Conservation (phyloP, 1,140 invertebrate genomes). For the Meloidogyne floridensis region DNA sequence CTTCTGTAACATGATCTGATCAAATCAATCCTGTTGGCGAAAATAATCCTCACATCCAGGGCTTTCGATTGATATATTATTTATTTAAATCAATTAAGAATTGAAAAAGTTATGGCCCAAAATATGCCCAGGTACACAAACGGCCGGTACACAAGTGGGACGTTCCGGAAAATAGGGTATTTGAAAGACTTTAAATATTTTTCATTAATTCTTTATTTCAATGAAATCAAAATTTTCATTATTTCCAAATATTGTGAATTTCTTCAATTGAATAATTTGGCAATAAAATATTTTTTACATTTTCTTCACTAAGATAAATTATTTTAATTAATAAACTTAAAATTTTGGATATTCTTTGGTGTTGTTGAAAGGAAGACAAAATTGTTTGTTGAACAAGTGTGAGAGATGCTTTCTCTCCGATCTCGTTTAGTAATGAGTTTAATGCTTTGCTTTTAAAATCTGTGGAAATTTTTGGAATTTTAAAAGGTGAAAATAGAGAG, state of each 20-base stretch:
- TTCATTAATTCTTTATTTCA: too few relatives aligned
- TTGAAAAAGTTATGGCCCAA: too few relatives aligned
- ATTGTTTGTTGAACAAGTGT: not conserved
- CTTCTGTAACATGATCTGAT: too few relatives aligned
- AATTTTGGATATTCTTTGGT: not conserved
- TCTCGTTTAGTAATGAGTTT: not conserved
- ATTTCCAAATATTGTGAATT: conserved; percentile 4
- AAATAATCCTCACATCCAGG: too few relatives aligned
- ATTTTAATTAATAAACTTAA: not conserved
- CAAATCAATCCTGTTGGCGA: too few relatives aligned
- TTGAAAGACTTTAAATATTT: too few relatives aligned
- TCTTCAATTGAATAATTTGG: conserved; percentile 15
- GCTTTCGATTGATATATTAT: too few relatives aligned
- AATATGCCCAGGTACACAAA: too few relatives aligned
- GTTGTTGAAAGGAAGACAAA: not conserved
- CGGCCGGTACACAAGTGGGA: too few relatives aligned
- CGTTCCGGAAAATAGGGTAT: too few relatives aligned
- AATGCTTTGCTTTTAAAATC: not conserved
- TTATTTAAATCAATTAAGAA: too few relatives aligned
- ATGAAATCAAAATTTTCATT: too few relatives aligned
- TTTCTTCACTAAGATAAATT: not conserved
- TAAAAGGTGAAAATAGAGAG: not conserved
- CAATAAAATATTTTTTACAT: not conserved
- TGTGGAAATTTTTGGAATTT: not conserved
- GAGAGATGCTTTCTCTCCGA: not conserved